Base-by-base conservation (phyloP, 1,140 invertebrate genomes). In the Battus philenor region DNA sequence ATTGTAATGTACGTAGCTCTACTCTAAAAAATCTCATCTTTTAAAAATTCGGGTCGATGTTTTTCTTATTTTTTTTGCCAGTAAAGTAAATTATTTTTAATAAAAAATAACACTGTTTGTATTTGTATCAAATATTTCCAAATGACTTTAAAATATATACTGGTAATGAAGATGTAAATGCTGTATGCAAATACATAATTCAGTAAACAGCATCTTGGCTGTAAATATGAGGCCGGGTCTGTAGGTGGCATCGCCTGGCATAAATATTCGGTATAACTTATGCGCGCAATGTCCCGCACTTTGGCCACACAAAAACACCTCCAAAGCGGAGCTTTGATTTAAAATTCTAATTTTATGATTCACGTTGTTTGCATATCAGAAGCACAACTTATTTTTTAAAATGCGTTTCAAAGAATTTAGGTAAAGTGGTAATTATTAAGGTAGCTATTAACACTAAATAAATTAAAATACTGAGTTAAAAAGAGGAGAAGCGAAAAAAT, bases 311-410 rank as follows among this genome's bases (percentile, higher is more conserved):
- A 82, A 82, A 82, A 82, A 80, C 78, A 78, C 69, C 65, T 66
- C 73, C 50, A 64, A 59, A 76, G 64, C 61, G 59, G 74, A 68
- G 68, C 61, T 75, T 71, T 80, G 72, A 82, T 80, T 82, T 80
- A 73, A 82, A 82, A 82, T 79, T 82, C 72, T 73, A 82, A 80
- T 82, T 82, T 79, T 76, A 77, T 70, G 69, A 78, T 70, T 73
- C 60, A 65, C 65, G 53, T 67, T 50, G 56, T 79, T 82, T 79
- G 69, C 78, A 82, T 82, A 82, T 78, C 75, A 69, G 54, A 75
- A 59, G 54, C 46, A 33, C 39, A 47, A 66, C 51, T 56, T 65
- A 62, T 68, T 63, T 63, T 17, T 27, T n/a, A n/a, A n/a, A n/a
- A n/a, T n/a, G n/a, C n/a, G n/a, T n/a, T n/a, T 39, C 3, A 7